Evolutionary conservation across 2,797 vertebrate species (phyloP).

Genomic region (Vultur gryphus): DNA sequence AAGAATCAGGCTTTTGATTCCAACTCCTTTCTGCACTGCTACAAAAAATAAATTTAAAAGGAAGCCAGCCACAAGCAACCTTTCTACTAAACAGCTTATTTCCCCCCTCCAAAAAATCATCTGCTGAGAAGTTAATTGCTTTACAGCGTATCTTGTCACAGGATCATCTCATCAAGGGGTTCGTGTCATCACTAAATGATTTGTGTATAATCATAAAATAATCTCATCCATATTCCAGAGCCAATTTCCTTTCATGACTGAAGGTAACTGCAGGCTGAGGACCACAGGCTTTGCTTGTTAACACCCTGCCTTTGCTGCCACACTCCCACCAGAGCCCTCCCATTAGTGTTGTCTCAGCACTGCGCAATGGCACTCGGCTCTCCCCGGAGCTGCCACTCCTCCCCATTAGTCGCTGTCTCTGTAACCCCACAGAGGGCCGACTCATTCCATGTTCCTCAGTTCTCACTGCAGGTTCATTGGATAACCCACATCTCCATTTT

Average conservation of each 20-base stretch:
- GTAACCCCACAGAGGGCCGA: accelerated
- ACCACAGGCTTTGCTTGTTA: not conserved
- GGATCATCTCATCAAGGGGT: not conserved
- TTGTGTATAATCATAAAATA: not conserved
- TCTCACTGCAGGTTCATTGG: accelerated
- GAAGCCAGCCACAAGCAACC: not conserved
- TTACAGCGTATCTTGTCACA: not conserved
- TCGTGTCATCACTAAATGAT: not conserved
- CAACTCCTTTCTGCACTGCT: not conserved
- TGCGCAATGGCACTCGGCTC: accelerated
- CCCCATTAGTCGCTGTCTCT: not conserved
- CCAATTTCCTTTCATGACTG: not conserved
- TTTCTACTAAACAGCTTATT: not conserved
- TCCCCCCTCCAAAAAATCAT: not conserved
- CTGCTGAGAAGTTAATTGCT: conserved; percentile 4
- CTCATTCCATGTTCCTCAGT: not conserved
- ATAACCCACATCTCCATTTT: not conserved
- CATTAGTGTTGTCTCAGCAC: not conserved
- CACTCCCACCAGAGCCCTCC: not conserved
- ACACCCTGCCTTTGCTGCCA: not conserved
- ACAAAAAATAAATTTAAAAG: not conserved
- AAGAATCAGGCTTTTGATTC: not conserved
- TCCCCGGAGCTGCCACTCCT: not conserved
- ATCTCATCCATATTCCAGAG: conserved; percentile 21
- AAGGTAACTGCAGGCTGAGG: not conserved